These are phyloP conservation scores for Hycleus phaleratus DNA, from an alignment of 1,140 invertebrate genomes.

Conservation along the genomic window DNA sequence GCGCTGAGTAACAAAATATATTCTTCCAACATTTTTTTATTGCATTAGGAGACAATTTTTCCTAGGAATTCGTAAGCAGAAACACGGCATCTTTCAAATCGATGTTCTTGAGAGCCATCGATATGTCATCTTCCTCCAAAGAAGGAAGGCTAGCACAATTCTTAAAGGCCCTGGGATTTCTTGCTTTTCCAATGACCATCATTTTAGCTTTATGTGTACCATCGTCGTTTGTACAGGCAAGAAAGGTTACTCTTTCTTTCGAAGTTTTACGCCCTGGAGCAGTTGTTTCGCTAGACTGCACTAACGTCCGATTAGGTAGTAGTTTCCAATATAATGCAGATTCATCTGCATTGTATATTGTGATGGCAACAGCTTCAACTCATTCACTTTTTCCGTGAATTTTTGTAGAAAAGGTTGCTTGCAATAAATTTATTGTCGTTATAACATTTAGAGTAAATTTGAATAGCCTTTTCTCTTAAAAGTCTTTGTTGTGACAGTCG, in stretches of 20 bases:
- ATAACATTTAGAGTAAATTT: slow-evolving; percentile 4
- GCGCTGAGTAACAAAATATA: too few relatives aligned
- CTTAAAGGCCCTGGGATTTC: slow-evolving; percentile 29
- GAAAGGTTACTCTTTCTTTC: slow-evolving; percentile 23
- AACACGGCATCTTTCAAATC: background rate
- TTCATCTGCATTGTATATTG: slow-evolving; percentile 23
- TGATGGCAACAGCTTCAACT: background rate
- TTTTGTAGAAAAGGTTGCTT: slow-evolving; percentile 8
- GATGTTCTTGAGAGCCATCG: background rate
- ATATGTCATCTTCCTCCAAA: background rate
- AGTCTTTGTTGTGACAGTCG: slow-evolving; percentile 4
- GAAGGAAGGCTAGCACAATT: slow-evolving; percentile 17
- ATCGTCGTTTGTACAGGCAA: slow-evolving; percentile 26
- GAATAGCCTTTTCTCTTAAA: slow-evolving; percentile 7
- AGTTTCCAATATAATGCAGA: slow-evolving; percentile 7
- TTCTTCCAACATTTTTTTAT: too few relatives aligned
- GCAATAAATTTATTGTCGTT: slow-evolving; percentile 1
- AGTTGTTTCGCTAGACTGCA: slow-evolving; percentile 10
- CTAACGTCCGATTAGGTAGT: slow-evolving; percentile 26
- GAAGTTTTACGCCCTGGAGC: slow-evolving; percentile 24
- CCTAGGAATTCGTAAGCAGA: background rate
- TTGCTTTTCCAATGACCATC: slow-evolving; percentile 31
- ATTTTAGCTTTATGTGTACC: slow-evolving; percentile 25
- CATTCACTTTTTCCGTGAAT: slow-evolving; percentile 1
- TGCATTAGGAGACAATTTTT: background rate